Evolutionary conservation across 1,140 invertebrate species (phyloP).

Genomic region (Brachionus sp.): DNA sequence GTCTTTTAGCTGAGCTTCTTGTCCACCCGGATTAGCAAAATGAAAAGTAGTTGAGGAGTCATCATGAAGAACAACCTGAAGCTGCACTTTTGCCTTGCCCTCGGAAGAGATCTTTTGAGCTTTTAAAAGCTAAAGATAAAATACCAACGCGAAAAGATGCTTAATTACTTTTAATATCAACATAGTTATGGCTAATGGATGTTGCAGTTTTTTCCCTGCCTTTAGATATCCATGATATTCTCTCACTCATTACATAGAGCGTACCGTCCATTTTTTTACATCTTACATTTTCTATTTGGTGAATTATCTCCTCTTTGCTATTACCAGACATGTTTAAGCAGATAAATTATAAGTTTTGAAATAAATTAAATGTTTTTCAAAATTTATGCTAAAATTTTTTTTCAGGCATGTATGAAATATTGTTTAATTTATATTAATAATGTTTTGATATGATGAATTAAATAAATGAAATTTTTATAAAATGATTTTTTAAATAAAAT

Average conservation of each 20-base stretch:
- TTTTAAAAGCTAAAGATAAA: constrained; percentile 54
- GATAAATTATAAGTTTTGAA: background rate
- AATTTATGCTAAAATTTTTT: background rate
- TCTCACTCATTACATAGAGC: constrained; percentile 88
- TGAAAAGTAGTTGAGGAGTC: constrained; percentile 92
- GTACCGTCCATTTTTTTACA: constrained; percentile 94
- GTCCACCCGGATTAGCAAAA: constrained; percentile 82
- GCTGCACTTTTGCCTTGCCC: constrained; percentile 93
- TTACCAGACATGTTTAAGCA: constrained; percentile 21
- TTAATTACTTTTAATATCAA: constrained; percentile 82
- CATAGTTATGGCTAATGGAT: constrained; percentile 83
- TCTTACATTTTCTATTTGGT: constrained; percentile 83
- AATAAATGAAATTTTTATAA: too few relatives aligned
- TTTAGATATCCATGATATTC: constrained; percentile 90
- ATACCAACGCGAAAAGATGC: constrained; percentile 52
- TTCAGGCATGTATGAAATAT: too few relatives aligned
- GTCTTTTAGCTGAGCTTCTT: constrained; percentile 77
- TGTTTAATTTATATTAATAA: too few relatives aligned
- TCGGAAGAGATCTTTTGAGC: constrained; percentile 97
- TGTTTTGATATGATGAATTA: too few relatives aligned
- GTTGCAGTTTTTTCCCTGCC: constrained; percentile 73
- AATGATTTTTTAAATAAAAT: too few relatives aligned
- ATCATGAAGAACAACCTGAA: constrained; percentile 89
- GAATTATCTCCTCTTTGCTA: constrained; percentile 76
- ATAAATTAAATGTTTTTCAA: background rate